phyloP scores from a whole-genome alignment of 2,113 vertebrate species.

The Halcyon senegalensis region DNA sequence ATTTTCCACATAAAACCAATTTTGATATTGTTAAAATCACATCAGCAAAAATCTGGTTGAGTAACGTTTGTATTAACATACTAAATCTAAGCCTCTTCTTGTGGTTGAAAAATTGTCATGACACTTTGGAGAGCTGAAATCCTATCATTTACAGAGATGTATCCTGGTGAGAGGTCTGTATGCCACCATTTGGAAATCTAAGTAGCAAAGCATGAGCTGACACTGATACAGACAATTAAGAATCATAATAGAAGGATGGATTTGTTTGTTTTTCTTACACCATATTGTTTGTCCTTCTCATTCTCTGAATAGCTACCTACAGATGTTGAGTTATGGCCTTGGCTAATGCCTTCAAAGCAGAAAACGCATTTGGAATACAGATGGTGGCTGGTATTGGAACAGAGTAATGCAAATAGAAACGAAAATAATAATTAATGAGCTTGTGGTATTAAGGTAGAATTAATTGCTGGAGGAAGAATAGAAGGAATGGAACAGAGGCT shows the following conservation, averaged over 20 bases:
- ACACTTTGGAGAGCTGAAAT: neutral
- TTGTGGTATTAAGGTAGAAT: neutral
- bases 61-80: neutral
- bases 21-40: neutral
- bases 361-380: neutral
- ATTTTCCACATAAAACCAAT: neutral
- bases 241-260: neutral
- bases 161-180: neutral
- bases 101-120: neutral
- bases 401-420: neutral
- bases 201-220: neutral
- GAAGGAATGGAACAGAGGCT: neutral
- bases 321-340: neutral
- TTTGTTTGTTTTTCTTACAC: neutral
- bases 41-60: neutral
- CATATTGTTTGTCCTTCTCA: neutral
- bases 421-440: neutral
- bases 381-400: neutral
- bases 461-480: neutral
- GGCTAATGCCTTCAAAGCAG: neutral
- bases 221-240: neutral
- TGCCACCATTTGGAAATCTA: neutral
- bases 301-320: neutral
- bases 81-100: neutral
- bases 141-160: fast-evolving